phyloP scores from a whole-genome alignment of 2,113 vertebrate genomes.

The Saguinus midas region DNA sequence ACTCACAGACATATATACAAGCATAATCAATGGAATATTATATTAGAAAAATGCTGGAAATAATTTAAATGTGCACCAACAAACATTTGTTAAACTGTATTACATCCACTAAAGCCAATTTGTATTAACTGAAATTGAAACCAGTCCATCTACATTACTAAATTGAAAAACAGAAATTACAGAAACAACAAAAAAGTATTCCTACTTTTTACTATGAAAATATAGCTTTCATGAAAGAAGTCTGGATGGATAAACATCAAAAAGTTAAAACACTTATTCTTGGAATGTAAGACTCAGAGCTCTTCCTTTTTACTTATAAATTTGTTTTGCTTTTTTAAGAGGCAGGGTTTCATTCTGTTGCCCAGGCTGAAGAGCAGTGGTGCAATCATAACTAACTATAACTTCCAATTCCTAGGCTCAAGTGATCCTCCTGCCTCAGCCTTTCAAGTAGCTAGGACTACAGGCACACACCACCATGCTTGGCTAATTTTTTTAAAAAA shows the following conservation, averaged over 20 bases:
- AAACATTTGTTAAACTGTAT: conserved; percentile 19
- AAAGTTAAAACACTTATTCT: background rate
- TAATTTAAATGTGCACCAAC: conserved; percentile 28
- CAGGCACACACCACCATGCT: no score
- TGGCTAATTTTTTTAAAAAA: no score
- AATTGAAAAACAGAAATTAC: background rate
- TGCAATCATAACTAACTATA: no score
- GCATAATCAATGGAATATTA: background rate
- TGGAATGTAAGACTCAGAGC: background rate
- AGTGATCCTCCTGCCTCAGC: no score
- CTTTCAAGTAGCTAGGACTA: no score
- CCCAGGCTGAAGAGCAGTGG: no score
- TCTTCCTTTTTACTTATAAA: background rate
- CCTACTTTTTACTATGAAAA: background rate
- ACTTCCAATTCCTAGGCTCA: no score
- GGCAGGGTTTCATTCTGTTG: no score
- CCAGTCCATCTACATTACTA: background rate
- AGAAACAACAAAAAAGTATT: background rate
- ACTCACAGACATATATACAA: background rate
- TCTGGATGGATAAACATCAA: background rate
- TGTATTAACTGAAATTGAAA: background rate
- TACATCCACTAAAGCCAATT: background rate
- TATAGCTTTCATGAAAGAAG: background rate
- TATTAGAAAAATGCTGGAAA: background rate
- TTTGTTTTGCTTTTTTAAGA: no score